phyloP scores from a whole-genome alignment of 1,140 invertebrate genomes.

The Lepidurus couesii region DNA sequence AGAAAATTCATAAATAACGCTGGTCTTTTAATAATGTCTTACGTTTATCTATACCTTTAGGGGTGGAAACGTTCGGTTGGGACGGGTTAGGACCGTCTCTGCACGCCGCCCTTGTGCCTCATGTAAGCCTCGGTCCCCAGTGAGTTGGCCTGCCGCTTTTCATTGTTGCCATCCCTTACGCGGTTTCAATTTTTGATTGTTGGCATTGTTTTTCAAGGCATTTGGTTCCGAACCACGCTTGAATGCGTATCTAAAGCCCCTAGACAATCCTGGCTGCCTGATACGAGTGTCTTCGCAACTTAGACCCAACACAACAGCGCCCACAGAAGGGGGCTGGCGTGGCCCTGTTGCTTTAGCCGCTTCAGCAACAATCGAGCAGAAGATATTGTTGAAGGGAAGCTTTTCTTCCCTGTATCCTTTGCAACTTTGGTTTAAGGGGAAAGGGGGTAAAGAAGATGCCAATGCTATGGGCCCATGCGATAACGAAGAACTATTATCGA shows the following conservation, averaged over 20 bases:
- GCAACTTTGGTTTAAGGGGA: neutral
- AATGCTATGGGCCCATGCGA: slow-evolving; percentile 13
- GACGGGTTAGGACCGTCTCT: too few relatives aligned
- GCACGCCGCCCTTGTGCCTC: too few relatives aligned
- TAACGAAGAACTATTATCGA: slow-evolving; percentile 19
- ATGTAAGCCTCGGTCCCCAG: too few relatives aligned
- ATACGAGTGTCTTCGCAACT: neutral
- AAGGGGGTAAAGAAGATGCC: neutral
- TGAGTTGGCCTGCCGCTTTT: too few relatives aligned
- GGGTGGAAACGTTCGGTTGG: too few relatives aligned
- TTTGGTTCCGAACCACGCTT: too few relatives aligned
- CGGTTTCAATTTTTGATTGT: too few relatives aligned
- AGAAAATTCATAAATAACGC: too few relatives aligned
- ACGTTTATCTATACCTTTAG: too few relatives aligned
- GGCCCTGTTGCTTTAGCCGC: neutral
- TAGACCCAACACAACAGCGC: neutral
- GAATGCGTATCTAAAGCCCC: neutral
- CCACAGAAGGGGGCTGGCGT: neutral
- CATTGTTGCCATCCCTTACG: too few relatives aligned
- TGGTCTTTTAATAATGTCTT: too few relatives aligned
- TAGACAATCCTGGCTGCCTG: neutral
- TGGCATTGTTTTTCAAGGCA: too few relatives aligned
- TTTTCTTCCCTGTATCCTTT: neutral
- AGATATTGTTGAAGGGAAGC: neutral
- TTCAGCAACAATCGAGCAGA: neutral